A percentile compares a stretch with the other conserved stretches of the same genome.
phyloP scores from a whole-genome alignment of 2,113 vertebrate genomes.

The Chionodraco myersi region DNA sequence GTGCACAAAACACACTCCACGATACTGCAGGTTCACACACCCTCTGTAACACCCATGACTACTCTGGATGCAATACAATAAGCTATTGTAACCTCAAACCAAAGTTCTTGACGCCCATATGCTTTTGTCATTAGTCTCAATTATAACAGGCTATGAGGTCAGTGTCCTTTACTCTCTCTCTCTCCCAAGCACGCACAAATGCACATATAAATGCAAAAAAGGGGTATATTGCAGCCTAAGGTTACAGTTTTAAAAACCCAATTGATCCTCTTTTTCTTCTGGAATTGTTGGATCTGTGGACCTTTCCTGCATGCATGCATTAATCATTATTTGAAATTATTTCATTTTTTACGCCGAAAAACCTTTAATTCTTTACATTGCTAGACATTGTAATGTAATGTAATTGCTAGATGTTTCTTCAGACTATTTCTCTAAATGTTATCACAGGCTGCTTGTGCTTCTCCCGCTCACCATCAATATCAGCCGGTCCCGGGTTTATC shows the following conservation, averaged over 20 bases:
- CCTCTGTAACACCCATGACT: conserved; percentile 61
- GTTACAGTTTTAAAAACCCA: neutral
- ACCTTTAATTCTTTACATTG: neutral
- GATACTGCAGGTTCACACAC: conserved; percentile 40
- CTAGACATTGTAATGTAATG: no score
- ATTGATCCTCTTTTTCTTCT: neutral
- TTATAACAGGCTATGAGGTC: conserved; percentile 72
- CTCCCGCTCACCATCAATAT: no score
- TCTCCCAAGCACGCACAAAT: conserved; percentile 8
- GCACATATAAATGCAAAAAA: conserved; percentile 15
- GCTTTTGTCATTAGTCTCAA: conserved; percentile 79
- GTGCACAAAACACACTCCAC: conserved; percentile 26
- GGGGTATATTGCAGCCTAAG: neutral
- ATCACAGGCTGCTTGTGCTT: conserved; percentile 1
- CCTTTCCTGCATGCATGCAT: neutral
- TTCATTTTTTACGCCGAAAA: neutral
- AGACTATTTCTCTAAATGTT: conserved; percentile 10
- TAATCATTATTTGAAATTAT: neutral
- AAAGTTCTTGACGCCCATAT: conserved; percentile 73
- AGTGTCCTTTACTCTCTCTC: conserved; percentile 34
- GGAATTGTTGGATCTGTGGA: neutral
- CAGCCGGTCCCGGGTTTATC: no score
- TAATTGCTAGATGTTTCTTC: neutral
- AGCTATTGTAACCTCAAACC: conserved; percentile 79
- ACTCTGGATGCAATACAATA: conserved; percentile 77